phyloP scores from a whole-genome alignment of 2,888 invertebrate species.

The Oscheius sp. region DNA sequence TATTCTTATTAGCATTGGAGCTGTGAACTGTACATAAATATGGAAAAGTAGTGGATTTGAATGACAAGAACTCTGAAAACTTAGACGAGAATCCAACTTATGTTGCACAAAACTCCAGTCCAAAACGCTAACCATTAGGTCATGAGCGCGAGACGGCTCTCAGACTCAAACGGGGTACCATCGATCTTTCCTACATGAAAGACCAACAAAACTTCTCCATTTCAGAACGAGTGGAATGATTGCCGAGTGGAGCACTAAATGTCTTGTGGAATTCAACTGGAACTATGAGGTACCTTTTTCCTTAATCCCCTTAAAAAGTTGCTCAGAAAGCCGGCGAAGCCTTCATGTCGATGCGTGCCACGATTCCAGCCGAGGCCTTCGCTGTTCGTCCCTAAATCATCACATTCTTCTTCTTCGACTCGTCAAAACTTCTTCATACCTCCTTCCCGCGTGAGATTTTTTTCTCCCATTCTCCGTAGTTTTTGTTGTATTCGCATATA shows the following conservation, averaged over 20 bases:
- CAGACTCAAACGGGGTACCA: too few relatives aligned
- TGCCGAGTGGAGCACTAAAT: conserved; percentile 63
- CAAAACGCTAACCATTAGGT: too few relatives aligned
- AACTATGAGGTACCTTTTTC: conserved; percentile 59
- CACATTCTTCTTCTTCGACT: neutral
- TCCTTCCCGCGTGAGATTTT: neutral
- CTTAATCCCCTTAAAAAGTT: neutral
- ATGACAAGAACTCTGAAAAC: too few relatives aligned
- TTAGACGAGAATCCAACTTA: too few relatives aligned
- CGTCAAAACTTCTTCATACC: neutral
- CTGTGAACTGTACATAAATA: neutral
- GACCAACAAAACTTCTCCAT: too few relatives aligned
- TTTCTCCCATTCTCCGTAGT: neutral
- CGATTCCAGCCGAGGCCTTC: conserved; percentile 36
- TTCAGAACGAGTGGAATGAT: conserved; percentile 61
- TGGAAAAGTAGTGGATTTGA: too few relatives aligned
- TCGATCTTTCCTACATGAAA: too few relatives aligned
- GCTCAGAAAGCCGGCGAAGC: conserved; percentile 30
- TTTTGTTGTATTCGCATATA: conserved; percentile 4
- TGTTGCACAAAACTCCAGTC: too few relatives aligned
- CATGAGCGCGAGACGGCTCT: too few relatives aligned
- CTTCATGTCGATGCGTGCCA: conserved; percentile 10
- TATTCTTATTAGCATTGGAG: too few relatives aligned
- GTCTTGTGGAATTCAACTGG: conserved; percentile 65
- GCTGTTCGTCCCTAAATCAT: neutral